Evolutionary conservation across 2,888 invertebrate species (phyloP), one percentile per base, ranked within the genome.

Genomic region (Pterostichus niger): DNA sequence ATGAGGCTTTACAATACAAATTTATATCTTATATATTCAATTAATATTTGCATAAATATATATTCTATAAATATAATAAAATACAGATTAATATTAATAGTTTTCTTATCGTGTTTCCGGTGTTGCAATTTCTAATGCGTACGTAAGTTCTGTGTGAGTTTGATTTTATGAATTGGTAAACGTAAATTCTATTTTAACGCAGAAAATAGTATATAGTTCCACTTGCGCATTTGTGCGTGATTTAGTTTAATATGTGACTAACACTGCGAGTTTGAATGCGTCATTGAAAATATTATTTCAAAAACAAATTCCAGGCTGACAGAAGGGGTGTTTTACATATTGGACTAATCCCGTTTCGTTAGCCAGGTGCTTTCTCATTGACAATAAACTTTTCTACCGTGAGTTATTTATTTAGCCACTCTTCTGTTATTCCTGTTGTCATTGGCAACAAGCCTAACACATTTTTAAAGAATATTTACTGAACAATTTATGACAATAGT

Each of bases 401-500:
- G 71, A 40, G 71, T 71, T 71, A 71, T 71, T 71, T 71, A 71
- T 71, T 71, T 44, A 17, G 44, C 17, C 71, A 71, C 40, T 71
- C 71, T 71, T 71, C 71, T 71, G 71, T 71, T 71, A 71, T 44
- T 77, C 40, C 56, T 56, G 77, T 77, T 77, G 56, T 56, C 56
- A 35, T 77, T 77, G 77, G 77, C 77, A 54, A 7, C 33, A 3
- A 35, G 77, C 77, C 77, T 52, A 77, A 52, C 15, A 33, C 33
- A 56, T 77, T 77, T 76, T 76, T 77, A 56, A 77, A 56, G 77
- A 56, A 76, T 31, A n/a, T 68, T 71, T 44, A 71, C 33, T 31
- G 11, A 76, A 76, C 56, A 76, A 77, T 77, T 77, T 77, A 77
- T 77, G 56, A 77, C 68, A 44, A 71, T 71, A 15, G 44, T 71